phyloP scores from a whole-genome alignment of 2,888 invertebrate species.

The Macroteleia sp. region DNA sequence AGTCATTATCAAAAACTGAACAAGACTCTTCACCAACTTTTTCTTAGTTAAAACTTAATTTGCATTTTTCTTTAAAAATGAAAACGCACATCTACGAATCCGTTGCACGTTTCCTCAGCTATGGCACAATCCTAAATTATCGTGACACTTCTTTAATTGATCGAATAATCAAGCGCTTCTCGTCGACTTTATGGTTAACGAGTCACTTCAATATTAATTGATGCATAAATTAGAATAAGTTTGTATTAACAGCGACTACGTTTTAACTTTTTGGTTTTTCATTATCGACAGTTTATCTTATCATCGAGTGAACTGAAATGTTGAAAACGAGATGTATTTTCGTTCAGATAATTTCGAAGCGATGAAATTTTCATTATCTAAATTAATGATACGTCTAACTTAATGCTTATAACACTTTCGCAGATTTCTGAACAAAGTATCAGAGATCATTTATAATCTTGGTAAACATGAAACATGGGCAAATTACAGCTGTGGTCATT shows the following conservation, averaged over 20 bases:
- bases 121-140: not conserved
- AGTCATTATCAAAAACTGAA: too few species aligned
- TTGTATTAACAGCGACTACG: too few species aligned
- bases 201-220: constrained; percentile 15
- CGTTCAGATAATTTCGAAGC: too few species aligned
- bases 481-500: constrained; percentile 13
- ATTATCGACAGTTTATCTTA: too few species aligned
- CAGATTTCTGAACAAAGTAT: constrained; percentile 4
- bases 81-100: too few species aligned
- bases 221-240: constrained; percentile 27
- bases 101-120: too few species aligned
- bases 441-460: constrained; percentile 1
- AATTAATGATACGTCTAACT: constrained; percentile 12
- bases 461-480: not conserved
- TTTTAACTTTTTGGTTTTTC: too few species aligned
- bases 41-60: not conserved
- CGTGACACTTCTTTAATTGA: constrained; percentile 7
- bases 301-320: too few species aligned
- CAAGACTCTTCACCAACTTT: too few species aligned
- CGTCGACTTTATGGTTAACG: constrained; percentile 4
- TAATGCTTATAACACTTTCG: constrained; percentile 3
- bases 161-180: constrained; percentile 8
- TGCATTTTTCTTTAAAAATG: too few species aligned
- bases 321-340: too few species aligned
- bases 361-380: not conserved